Evolutionary conservation across 2,113 vertebrate species (phyloP).

Genomic region (Spea multiplicata): DNA sequence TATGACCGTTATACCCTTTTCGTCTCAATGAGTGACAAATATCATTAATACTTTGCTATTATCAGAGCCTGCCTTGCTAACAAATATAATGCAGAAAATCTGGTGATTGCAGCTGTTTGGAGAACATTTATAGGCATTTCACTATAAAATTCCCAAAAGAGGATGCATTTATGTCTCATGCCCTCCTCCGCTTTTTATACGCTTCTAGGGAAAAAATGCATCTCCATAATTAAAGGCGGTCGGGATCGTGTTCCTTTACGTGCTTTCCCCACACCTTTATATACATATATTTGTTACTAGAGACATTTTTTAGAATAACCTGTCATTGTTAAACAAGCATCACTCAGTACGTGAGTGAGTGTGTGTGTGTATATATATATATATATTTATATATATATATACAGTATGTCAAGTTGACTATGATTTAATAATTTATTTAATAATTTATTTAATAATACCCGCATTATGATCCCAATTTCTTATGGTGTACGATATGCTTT

Average conservation of each 20-base stretch:
- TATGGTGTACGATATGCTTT: background rate
- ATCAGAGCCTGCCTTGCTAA: background rate
- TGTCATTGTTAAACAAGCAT: background rate
- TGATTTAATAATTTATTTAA: too few relatives aligned
- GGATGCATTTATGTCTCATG: background rate
- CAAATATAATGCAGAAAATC: background rate
- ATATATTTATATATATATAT: too few relatives aligned
- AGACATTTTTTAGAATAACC: constrained; percentile 7
- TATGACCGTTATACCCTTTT: background rate
- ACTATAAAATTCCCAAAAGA: background rate
- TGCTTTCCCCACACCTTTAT: background rate
- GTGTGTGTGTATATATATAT: too few relatives aligned
- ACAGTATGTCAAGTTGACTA: too few relatives aligned
- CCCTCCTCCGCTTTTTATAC: background rate
- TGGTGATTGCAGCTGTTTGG: background rate
- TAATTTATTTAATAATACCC: background rate
- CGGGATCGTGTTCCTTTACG: constrained; percentile 23
- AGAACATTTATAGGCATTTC: background rate
- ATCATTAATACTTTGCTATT: background rate
- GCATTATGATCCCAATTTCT: constrained; percentile 5
- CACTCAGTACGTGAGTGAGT: too few relatives aligned
- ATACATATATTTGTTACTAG: constrained; percentile 19
- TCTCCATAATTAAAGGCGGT: constrained; percentile 35
- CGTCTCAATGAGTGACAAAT: constrained; percentile 4
- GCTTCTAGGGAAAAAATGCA: background rate